phyloP scores from a whole-genome alignment of 2,888 invertebrate species.

The Drosophila sordidula region DNA sequence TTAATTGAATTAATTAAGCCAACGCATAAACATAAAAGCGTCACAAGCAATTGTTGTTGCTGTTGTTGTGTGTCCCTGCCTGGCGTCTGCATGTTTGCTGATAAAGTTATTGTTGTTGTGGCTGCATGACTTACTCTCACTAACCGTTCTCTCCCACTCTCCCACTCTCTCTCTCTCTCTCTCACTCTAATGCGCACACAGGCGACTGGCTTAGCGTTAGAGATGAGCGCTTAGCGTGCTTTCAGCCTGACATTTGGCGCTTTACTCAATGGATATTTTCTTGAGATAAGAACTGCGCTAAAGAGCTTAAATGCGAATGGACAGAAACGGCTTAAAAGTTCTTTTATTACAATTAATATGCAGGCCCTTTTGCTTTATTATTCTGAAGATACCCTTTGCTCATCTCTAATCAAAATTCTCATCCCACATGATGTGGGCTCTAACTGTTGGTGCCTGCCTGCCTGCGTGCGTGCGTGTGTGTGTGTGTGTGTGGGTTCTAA shows the following conservation, averaged over 20 bases:
- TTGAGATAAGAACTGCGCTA: background rate
- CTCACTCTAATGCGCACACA: constrained; percentile 14
- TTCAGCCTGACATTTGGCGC: constrained; percentile 7
- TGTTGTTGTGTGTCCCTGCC: constrained; percentile 39
- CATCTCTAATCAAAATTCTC: constrained; percentile 24
- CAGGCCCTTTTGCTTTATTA: background rate
- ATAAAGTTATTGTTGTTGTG: constrained; percentile 45
- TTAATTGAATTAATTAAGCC: constrained; percentile 77
- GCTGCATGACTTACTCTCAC: constrained; percentile 46
- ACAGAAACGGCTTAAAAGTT: no score
- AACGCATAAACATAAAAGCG: constrained; percentile 77
- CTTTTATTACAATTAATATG: no score
- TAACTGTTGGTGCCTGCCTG: constrained; percentile 15
- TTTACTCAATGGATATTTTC: background rate
- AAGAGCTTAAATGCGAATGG: background rate
- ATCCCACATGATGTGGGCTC: constrained; percentile 45
- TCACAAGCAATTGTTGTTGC: constrained; percentile 64
- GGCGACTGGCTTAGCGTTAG: constrained; percentile 32
- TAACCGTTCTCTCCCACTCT: background rate
- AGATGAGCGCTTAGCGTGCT: constrained; percentile 35
- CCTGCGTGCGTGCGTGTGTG: constrained; percentile 6
- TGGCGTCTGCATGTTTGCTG: constrained; percentile 61
- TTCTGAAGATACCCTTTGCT: background rate
- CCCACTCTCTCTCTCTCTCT: background rate
- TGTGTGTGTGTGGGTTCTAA: constrained; percentile 59